Evolutionary conservation across 37 sponge, comb jelly and placozoan genomes (phyloP).

Genomic region (Aplysina aerophoba): DNA sequence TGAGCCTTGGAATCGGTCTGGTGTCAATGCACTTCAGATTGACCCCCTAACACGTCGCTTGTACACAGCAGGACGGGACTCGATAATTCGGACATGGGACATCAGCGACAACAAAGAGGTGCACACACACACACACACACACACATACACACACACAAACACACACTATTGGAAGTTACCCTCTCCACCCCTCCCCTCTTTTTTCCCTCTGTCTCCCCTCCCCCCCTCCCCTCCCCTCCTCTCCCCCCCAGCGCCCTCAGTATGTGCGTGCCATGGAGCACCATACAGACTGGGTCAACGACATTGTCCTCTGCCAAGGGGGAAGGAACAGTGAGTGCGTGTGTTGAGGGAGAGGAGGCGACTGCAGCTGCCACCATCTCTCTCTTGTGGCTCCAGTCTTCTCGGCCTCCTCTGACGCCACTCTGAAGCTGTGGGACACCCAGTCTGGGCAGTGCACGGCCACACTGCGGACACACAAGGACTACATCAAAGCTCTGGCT

Average conservation of each 20-base stretch:
- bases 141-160: conserved; percentile 34
- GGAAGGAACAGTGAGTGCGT: conserved; percentile 45
- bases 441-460: conserved; percentile 68
- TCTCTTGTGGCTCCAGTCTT: conserved; percentile 60
- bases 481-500: conserved; percentile 90
- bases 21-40: conserved; percentile 79
- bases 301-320: conserved; percentile 75
- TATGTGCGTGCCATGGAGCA: conserved; percentile 78
- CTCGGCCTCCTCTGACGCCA: conserved; percentile 94
- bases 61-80: conserved; percentile 93
- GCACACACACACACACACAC: conserved; percentile 32
- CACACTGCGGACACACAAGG: conserved; percentile 84
- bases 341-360: not conserved
- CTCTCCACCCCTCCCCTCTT: no score
- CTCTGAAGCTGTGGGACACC: conserved; percentile 89
- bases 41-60: conserved; percentile 44
- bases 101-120: conserved; percentile 1
- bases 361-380: not conserved
- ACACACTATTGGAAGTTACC: no score
- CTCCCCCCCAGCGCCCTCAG: not conserved
- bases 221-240: not conserved
- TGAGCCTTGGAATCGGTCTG: conserved; percentile 76
- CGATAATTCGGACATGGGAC: conserved; percentile 78
- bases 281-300: conserved; percentile 98
- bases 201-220: not conserved